Evolutionary conservation across 35 echinoderm and acorn worm species (phyloP).

Genomic region (Amphiura filiformis): DNA sequence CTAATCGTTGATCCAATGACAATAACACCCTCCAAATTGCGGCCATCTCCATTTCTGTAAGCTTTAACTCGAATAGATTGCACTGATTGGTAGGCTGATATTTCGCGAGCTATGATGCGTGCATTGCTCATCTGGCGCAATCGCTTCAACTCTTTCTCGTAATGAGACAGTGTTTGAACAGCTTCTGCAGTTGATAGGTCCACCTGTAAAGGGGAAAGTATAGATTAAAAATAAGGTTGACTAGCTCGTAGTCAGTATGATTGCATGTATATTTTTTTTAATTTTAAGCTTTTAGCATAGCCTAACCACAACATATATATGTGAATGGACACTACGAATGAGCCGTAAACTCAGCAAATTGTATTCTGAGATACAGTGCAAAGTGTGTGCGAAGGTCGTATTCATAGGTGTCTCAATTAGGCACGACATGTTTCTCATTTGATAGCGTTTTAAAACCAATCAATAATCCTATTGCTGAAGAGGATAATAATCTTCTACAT

Average conservation of each 20-base stretch:
- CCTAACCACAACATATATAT: too few relatives aligned
- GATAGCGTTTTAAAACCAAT: too few relatives aligned
- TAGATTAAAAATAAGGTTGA: too few relatives aligned
- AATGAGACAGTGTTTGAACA: slow-evolving; percentile 67
- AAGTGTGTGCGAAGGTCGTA: too few relatives aligned
- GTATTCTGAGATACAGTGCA: too few relatives aligned
- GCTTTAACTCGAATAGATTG: slow-evolving; percentile 79
- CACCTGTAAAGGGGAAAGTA: slow-evolving; percentile 56
- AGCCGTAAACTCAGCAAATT: too few relatives aligned
- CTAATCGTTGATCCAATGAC: slow-evolving; percentile 86
- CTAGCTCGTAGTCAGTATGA: neutral
- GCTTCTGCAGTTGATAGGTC: slow-evolving; percentile 92
- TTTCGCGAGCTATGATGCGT: slow-evolving; percentile 86
- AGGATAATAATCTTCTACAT: too few relatives aligned
- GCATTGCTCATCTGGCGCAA: slow-evolving; percentile 87
- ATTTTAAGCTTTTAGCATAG: too few relatives aligned
- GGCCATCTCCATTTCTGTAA: slow-evolving; percentile 79
- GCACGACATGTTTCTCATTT: too few relatives aligned
- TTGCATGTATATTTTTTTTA: neutral
- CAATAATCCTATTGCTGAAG: too few relatives aligned
- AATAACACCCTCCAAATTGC: slow-evolving; percentile 40
- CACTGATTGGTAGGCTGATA: slow-evolving; percentile 82
- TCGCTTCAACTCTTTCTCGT: slow-evolving; percentile 72
- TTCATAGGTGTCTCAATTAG: too few relatives aligned
- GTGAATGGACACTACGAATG: too few relatives aligned